Evolutionary conservation across 2,797 vertebrate genomes (phyloP), one percentile per base, ranked within the genome.

Genomic region (Anableps anableps): DNA sequence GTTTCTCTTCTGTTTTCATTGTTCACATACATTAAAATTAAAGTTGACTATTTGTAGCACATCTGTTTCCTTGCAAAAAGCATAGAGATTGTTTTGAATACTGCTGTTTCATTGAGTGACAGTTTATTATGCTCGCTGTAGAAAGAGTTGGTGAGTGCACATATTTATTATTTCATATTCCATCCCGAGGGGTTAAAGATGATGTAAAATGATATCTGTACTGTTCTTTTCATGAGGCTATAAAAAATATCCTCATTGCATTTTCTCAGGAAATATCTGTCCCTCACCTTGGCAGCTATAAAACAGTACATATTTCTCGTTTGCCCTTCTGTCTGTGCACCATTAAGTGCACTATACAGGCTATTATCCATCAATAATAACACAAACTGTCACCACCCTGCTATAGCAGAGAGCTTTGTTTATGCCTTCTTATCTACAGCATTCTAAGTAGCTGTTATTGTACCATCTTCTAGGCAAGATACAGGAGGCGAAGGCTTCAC

Each of bases 331-430:
- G 77, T 82, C 80, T 75, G 16, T 53, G 75, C 68, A 71, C 80
- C 86, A 81, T 89, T 78, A 75, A 81, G 70, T 51, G 51, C 55
- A 74, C 26, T 66, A 83, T 86, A 47, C 76, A 48, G 71, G 72
- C 78, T 87, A 87, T 88, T 81, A 88, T 76, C 76, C 81, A 83
- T 84, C 79, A 47, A 55, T 80, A 83, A 88, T 81, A 78, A 76
- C 81, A 74, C 66, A 75, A 74, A 72, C 83, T 78, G 55, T 77
- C 84, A 81, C 58, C 81, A 43, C 75, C 72, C 55, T 26, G 58
- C 75, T 71, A 70, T 34, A 31, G 72, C 64, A 78, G 76, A 85
- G 72, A 80, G 53, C 55, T 75, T 19, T 74, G 29, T 73, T 36
- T 76, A 19, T 72, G 82, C 43, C 74, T 70, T 80, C 75, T 82